phyloP scores from a whole-genome alignment of 1,140 invertebrate genomes.

The Stratiolaelaps scimitus region DNA sequence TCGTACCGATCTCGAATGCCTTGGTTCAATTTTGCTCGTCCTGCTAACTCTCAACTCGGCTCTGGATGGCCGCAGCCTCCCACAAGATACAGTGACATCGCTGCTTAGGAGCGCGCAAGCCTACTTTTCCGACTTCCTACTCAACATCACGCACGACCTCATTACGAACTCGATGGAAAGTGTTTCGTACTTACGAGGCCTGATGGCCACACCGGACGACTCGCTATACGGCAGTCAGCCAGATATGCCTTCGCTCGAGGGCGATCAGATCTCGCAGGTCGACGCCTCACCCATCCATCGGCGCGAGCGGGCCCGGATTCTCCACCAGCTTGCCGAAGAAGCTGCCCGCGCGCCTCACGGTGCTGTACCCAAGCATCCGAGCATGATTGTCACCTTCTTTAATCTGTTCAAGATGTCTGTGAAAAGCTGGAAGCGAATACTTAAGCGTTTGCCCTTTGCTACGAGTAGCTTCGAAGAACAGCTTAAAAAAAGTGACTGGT shows the following conservation, averaged over 20 bases:
- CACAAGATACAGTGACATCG: neutral
- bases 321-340: slow-evolving; percentile 5
- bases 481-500: no score
- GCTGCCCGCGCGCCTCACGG: slow-evolving; percentile 5
- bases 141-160: slow-evolving; percentile 14
- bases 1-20: neutral
- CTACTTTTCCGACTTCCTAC: slow-evolving; percentile 13
- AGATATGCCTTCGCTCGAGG: slow-evolving; percentile 2
- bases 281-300: slow-evolving; percentile 14
- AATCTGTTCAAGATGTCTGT: slow-evolving; percentile 19
- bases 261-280: neutral
- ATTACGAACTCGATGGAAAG: slow-evolving; percentile 3
- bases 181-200: slow-evolving; percentile 10
- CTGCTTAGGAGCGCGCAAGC: neutral
- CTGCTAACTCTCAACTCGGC: slow-evolving; percentile 5
- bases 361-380: slow-evolving; percentile 1
- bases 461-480: no score
- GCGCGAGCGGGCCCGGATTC: neutral
- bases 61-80: slow-evolving; percentile 11
- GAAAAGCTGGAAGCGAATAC: slow-evolving; percentile 10
- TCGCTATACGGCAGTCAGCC: slow-evolving; percentile 13
- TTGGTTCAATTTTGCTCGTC: slow-evolving; percentile 4
- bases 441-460: neutral
- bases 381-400: slow-evolving; percentile 20
- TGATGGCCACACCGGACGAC: slow-evolving; percentile 1